These are phyloP conservation scores for Nebria brevicollis DNA, from an alignment of 2,888 invertebrate genomes.

Conservation along the genomic window DNA sequence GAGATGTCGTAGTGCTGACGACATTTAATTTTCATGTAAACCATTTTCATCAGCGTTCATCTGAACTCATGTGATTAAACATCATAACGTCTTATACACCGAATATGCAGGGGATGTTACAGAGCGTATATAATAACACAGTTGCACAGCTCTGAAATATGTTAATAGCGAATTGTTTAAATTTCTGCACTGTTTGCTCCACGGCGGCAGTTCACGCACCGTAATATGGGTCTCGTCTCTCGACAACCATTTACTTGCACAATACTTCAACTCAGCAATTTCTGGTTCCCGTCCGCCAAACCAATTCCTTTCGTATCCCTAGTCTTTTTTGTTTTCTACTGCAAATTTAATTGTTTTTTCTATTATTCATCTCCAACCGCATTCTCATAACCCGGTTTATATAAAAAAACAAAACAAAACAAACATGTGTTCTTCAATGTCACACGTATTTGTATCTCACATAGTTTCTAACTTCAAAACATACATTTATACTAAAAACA, in stretches of 20 bases:
- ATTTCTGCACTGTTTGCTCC: not conserved
- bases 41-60: conserved; percentile 12
- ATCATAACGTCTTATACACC: not conserved
- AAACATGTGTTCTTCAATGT: no score
- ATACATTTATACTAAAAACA: not conserved
- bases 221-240: not conserved
- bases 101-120: conserved; percentile 2
- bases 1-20: conserved; percentile 22
- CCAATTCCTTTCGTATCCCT: not conserved
- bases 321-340: no score
- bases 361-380: no score
- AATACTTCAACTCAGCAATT: not conserved
- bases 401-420: no score
- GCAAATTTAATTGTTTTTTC: no score
- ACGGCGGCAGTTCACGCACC: not conserved
- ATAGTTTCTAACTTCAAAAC: not conserved
- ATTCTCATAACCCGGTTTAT: no score
- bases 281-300: not conserved
- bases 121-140: conserved; percentile 37
- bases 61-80: conserved; percentile 19
- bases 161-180: not conserved
- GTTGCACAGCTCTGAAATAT: conserved; percentile 39
- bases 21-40: conserved; percentile 8
- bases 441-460: no score
- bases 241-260: not conserved